phyloP scores from a whole-genome alignment of 2,888 invertebrate genomes.

The Hyles lineata region DNA sequence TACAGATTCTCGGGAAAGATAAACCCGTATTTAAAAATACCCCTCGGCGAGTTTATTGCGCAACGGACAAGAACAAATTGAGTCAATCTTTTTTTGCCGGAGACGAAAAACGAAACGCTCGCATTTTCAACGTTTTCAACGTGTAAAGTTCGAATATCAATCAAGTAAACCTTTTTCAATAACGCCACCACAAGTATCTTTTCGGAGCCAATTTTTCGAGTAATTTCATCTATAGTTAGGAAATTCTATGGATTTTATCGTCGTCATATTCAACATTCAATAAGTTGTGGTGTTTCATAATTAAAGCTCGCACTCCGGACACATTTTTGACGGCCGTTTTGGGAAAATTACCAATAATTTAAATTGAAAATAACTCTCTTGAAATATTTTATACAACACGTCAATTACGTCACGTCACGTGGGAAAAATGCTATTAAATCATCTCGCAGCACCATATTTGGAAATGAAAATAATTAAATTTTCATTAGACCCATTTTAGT shows the following conservation, averaged over 20 bases:
- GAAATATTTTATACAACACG: not conserved
- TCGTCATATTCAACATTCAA: conserved; percentile 37
- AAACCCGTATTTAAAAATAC: conserved; percentile 79
- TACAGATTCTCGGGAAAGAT: conserved; percentile 70
- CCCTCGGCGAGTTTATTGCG: conserved; percentile 77
- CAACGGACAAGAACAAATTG: conserved; percentile 82
- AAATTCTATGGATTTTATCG: conserved; percentile 55
- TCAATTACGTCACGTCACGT: not conserved
- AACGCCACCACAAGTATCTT: conserved; percentile 72
- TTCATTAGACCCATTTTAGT: conserved; percentile 13
- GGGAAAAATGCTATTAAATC: not conserved
- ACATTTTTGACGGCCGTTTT: not conserved
- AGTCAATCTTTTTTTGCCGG: conserved; percentile 81
- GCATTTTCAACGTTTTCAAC: conserved; percentile 80
- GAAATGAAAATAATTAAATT: not conserved
- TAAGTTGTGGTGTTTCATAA: not conserved
- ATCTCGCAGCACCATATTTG: not conserved
- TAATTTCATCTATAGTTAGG: conserved; percentile 70
- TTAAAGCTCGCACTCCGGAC: not conserved
- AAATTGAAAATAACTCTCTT: not conserved
- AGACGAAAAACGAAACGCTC: conserved; percentile 77
- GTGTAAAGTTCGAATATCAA: conserved; percentile 82
- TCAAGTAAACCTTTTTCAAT: conserved; percentile 83
- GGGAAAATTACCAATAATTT: not conserved
- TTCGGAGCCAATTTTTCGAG: conserved; percentile 73